Evolutionary conservation across 2,888 invertebrate species (phyloP).

Genomic region (Lithodes maja): DNA sequence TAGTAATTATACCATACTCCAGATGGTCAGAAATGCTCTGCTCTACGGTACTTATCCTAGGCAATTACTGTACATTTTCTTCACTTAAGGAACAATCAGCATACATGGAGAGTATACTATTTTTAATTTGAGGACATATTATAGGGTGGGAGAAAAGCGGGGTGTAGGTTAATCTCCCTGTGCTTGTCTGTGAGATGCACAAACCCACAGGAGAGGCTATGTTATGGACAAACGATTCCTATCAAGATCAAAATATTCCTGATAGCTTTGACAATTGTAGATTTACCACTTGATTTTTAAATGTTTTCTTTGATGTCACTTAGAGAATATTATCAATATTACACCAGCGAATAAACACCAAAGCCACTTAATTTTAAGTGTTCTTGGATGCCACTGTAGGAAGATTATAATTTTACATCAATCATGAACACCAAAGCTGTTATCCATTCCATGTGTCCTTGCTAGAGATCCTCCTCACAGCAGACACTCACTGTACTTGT

Average conservation of each 20-base stretch:
- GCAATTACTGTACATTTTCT: slow-evolving; percentile 38
- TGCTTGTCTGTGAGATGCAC: not conserved
- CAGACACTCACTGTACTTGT: no score
- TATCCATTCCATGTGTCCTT: not conserved
- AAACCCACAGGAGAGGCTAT: not conserved
- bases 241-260: not conserved
- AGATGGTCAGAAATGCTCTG: no score
- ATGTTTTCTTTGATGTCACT: not conserved
- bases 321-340: not conserved
- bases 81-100: slow-evolving; percentile 60
- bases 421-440: not conserved
- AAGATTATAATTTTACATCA: not conserved
- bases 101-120: slow-evolving; percentile 43
- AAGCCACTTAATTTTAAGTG: not conserved
- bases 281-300: not conserved
- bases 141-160: not conserved
- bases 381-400: not conserved
- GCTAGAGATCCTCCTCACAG: no score
- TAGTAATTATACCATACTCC: no score
- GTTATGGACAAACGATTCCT: not conserved
- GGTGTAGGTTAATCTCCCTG: not conserved
- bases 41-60: slow-evolving; percentile 45
- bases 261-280: not conserved
- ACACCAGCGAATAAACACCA: not conserved
- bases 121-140: slow-evolving; percentile 11